Evolutionary conservation across 2,113 vertebrate genomes (phyloP).

Genomic region (Murina feae): DNA sequence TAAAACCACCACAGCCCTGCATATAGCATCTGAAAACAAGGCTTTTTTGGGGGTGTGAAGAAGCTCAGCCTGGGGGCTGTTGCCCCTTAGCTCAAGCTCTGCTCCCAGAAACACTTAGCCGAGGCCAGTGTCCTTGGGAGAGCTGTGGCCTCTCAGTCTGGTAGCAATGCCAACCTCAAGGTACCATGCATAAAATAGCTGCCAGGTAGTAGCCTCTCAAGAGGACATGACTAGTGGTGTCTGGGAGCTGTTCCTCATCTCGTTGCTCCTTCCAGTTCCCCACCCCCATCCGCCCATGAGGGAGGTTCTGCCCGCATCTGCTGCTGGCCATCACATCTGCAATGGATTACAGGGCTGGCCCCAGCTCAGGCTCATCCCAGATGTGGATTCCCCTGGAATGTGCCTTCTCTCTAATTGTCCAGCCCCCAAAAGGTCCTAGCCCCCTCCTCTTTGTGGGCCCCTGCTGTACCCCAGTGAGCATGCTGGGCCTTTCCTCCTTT

Average conservation of each 20-base stretch:
- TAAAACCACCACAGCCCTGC: neutral
- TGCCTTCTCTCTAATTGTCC: constrained; percentile 59
- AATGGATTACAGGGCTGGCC: constrained; percentile 73
- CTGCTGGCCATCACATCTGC: constrained; percentile 74
- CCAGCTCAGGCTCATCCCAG: constrained; percentile 62
- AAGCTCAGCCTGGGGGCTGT: neutral
- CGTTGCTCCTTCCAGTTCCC: neutral
- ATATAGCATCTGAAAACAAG: constrained; percentile 13
- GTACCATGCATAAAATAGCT: neutral
- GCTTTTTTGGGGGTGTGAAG: neutral
- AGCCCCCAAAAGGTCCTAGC: constrained; percentile 56
- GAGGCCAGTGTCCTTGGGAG: neutral
- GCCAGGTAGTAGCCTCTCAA: constrained; percentile 37
- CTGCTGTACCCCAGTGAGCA: neutral
- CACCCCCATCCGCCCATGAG: constrained; percentile 4
- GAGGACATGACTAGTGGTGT: constrained; percentile 20
- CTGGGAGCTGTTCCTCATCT: constrained; percentile 37
- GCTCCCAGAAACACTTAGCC: neutral
- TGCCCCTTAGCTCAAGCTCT: neutral
- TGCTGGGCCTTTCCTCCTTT: constrained; percentile 61
- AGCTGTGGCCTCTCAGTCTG: neutral
- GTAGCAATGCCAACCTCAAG: neutral
- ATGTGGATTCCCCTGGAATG: constrained; percentile 77
- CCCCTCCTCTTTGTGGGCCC: neutral
- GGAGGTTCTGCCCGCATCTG: constrained; percentile 71